Evolutionary conservation across 2,797 vertebrate species (phyloP).

Genomic region (Thunnus albacares): DNA sequence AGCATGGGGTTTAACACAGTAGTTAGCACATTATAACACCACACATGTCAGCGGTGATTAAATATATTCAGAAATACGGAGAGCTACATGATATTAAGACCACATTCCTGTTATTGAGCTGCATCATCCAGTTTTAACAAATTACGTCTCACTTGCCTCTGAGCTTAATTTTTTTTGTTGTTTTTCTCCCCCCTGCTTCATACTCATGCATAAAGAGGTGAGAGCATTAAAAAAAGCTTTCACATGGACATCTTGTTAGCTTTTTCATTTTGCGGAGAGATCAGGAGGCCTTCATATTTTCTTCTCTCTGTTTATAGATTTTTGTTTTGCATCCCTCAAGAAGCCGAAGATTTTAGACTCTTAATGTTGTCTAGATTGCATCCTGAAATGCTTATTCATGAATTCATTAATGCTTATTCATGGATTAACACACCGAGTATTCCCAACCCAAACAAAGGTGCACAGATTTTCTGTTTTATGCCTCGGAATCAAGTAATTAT

Average conservation of each 20-base stretch:
- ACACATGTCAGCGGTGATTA: conserved; percentile 47
- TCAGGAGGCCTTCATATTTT: conserved; percentile 35
- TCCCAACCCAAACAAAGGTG: conserved; percentile 26
- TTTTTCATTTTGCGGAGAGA: conserved; percentile 40
- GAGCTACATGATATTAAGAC: conserved; percentile 29
- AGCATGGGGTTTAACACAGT: conserved; percentile 50
- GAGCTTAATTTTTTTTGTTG: conserved; percentile 1
- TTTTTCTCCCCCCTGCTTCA: conserved; percentile 2
- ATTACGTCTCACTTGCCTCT: conserved; percentile 29
- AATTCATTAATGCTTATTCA: conserved; percentile 22
- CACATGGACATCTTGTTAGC: conserved; percentile 21
- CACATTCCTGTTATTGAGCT: conserved; percentile 48
- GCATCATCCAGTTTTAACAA: conserved; percentile 48
- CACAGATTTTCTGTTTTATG: not conserved
- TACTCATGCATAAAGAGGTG: conserved; percentile 10
- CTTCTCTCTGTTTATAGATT: conserved; percentile 46
- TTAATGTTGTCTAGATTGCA: conserved; percentile 19
- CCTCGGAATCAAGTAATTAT: conserved; percentile 19
- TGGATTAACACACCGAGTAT: not conserved
- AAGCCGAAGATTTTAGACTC: conserved; percentile 11
- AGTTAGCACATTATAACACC: conserved; percentile 47
- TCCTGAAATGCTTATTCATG: conserved; percentile 41
- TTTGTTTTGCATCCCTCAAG: conserved; percentile 29
- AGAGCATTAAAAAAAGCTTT: conserved; percentile 7
- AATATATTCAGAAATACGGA: conserved; percentile 41